phyloP scores from a whole-genome alignment of 2,888 invertebrate species.

The Orthosia cruda region DNA sequence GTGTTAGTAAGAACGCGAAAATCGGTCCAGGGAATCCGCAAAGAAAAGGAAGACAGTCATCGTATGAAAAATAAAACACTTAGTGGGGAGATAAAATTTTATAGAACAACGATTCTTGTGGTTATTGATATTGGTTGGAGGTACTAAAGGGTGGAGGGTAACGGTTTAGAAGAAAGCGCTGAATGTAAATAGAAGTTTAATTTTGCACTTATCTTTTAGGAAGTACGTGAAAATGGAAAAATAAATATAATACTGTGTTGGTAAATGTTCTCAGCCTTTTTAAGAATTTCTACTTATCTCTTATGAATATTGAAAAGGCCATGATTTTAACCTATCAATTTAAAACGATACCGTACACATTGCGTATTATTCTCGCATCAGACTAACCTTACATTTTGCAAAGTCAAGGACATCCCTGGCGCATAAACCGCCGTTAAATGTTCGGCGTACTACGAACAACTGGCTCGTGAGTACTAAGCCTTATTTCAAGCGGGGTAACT shows the following conservation, averaged over 20 bases:
- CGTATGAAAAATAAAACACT: slow-evolving; percentile 57
- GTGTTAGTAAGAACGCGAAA: slow-evolving; percentile 38
- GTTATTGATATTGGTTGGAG: slow-evolving; percentile 63
- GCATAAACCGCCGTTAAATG: too few relatives aligned
- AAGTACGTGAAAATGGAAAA: slow-evolving; percentile 31
- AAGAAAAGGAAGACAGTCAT: slow-evolving; percentile 32
- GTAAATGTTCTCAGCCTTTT: neutral
- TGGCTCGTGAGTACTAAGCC: slow-evolving; percentile 19
- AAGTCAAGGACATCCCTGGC: neutral
- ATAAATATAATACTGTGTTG: neutral
- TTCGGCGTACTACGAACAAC: slow-evolving; percentile 9
- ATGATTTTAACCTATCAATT: neutral
- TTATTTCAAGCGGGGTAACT: neutral
- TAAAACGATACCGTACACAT: neutral
- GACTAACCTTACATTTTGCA: slow-evolving; percentile 11
- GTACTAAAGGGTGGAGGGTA: slow-evolving; percentile 41
- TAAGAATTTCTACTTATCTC: neutral
- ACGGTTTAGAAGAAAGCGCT: slow-evolving; percentile 24
- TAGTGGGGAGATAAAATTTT: slow-evolving; percentile 61
- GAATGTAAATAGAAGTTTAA: slow-evolving; percentile 61
- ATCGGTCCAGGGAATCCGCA: slow-evolving; percentile 34
- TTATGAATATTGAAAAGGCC: too few relatives aligned
- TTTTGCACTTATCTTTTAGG: slow-evolving; percentile 40
- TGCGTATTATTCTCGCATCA: neutral
- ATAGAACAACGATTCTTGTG: slow-evolving; percentile 57